Conservation (phyloP, 2,888 invertebrate species). For the Cordilura impudica region DNA sequence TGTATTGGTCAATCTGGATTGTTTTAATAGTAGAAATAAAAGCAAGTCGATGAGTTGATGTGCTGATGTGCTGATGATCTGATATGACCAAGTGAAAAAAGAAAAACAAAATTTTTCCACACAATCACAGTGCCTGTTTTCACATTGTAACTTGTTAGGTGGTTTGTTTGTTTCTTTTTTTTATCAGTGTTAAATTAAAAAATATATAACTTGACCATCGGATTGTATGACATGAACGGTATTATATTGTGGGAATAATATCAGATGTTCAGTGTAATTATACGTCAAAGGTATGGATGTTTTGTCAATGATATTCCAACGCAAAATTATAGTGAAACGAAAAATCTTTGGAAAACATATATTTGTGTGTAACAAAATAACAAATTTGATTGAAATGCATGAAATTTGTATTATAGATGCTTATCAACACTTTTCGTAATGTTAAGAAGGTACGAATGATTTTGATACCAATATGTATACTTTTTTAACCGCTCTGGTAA, state of each 20-base stretch:
- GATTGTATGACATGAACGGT: constrained; percentile 45
- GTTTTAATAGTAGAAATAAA: constrained; percentile 11
- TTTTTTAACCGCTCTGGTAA: too few relatives aligned
- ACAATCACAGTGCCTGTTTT: constrained; percentile 13
- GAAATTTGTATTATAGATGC: too few relatives aligned
- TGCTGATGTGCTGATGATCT: constrained; percentile 10
- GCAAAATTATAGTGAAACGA: too few relatives aligned
- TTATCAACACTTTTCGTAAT: too few relatives aligned
- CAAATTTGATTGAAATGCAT: too few relatives aligned
- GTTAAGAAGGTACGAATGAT: too few relatives aligned
- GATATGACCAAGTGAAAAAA: constrained; percentile 2
- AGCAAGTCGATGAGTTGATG: neutral
- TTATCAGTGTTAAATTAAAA: neutral
- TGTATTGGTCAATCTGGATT: constrained; percentile 33
- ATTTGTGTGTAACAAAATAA: too few relatives aligned
- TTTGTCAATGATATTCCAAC: too few relatives aligned
- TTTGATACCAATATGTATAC: too few relatives aligned
- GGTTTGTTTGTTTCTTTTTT: constrained; percentile 23
- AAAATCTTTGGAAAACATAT: too few relatives aligned
- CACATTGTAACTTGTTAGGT: constrained; percentile 43
- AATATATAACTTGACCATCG: constrained; percentile 36
- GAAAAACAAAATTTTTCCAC: constrained; percentile 23
- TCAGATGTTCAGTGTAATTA: constrained; percentile 57
- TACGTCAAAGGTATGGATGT: neutral
- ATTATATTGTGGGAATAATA: constrained; percentile 54